phyloP scores from a whole-genome alignment of 2,113 vertebrate genomes.

The Pseudopodoces humilis region DNA sequence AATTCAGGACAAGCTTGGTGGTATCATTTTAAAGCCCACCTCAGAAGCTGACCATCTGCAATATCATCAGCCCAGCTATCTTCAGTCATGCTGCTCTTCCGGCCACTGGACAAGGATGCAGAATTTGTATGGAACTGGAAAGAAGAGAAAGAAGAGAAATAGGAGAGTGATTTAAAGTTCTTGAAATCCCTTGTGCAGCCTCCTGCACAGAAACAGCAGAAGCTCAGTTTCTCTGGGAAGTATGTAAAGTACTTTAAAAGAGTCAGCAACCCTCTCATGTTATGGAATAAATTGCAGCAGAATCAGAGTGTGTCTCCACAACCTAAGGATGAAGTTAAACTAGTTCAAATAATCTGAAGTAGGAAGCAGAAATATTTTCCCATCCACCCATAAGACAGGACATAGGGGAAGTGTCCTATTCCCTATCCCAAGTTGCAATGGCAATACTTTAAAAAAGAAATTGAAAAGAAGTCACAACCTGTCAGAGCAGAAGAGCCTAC shows the following conservation, averaged over 20 bases:
- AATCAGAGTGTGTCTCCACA: background rate
- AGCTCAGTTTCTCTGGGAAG: background rate
- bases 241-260: background rate
- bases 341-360: background rate
- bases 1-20: background rate
- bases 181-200: background rate
- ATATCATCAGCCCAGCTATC: background rate
- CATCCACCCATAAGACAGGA: background rate
- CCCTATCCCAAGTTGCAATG: background rate
- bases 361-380: background rate
- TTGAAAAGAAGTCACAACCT: background rate
- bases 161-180: background rate
- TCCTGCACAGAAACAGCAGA: background rate
- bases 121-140: background rate
- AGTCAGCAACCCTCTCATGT: background rate
- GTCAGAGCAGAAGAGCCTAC: background rate
- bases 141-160: background rate
- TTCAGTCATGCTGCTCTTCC: background rate
- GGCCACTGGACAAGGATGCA: background rate
- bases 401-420: background rate
- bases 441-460: background rate
- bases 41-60: background rate
- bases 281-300: background rate
- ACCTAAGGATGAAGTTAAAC: background rate
- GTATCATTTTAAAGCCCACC: constrained; percentile 20